Base-by-base conservation (phyloP, 2,888 invertebrate species). In the Craniophora ligustri region DNA sequence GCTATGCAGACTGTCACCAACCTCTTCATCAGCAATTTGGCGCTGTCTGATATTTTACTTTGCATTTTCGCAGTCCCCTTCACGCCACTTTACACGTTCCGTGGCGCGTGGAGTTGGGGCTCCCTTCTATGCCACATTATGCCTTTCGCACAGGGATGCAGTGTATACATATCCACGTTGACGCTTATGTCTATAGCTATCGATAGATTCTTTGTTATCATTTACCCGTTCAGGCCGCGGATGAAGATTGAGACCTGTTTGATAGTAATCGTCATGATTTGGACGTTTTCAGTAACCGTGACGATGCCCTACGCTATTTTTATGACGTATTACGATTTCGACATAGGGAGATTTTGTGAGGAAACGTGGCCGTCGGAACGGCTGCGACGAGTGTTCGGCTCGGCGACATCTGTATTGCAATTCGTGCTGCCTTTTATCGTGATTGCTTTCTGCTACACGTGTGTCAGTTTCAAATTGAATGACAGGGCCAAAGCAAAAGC, bases 1-100 rank as follows among this genome's bases (percentile, higher is more conserved):
- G 97, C 97, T 19, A 99, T 99, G 99, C 99, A 99, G 84, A 98
- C 99, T 0, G 99, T 99, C 28, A 99, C 99, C 3, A 99, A 99
- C 86, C 95, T 98, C 44, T 99, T 99, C 91, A 99, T 99, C 81
- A 98, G 98, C 32, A 99, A 99, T 86, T 93, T 99, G 75, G 99
- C 99, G 0, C 93, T 99, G 23, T 98, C 98, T 6, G 99, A 99
- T 86, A 97, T 99, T 39, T 92, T 99, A 36, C 95, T 99, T 67
- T 99, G 99, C 85, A 95, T 97, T 10, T 95, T 99, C 55, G 98
- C 98, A 2, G 98, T 99, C 38, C 99, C 99, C 4, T 98, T 99
- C 80, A 99, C 99, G 0, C 99, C 99, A 0, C 92, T 99, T 0
- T 98, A 99, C 85, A 97, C 98, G 0, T 99, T 99, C 82, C 94